Conservation (phyloP, 2,113 vertebrate genomes). For the Pollimyrus isidori region DNA sequence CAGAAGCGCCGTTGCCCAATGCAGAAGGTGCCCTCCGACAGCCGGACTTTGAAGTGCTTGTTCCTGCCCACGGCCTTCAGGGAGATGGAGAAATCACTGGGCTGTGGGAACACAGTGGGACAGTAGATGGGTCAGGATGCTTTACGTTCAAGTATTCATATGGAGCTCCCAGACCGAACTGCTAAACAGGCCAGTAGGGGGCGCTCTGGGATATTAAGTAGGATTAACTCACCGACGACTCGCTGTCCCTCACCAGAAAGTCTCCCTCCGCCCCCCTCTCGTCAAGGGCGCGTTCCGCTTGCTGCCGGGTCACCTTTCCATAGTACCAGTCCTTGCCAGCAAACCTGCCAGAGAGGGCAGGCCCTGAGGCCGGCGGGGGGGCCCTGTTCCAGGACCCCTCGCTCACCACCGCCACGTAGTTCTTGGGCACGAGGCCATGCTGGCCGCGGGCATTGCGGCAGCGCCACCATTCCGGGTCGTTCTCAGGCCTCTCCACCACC, state of each 20-base stretch:
- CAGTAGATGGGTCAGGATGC: neutral
- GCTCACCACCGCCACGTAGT: constrained; percentile 87
- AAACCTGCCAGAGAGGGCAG: constrained; percentile 78
- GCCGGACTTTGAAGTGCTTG: constrained; percentile 98
- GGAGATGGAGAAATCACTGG: constrained; percentile 95
- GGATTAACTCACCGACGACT: constrained; percentile 88
- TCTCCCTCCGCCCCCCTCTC: constrained; percentile 86
- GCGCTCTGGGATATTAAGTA: neutral
- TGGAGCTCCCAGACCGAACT: neutral
- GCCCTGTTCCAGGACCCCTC: constrained; percentile 61
- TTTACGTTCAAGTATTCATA: neutral
- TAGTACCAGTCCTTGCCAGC: constrained; percentile 97
- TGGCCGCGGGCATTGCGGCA: constrained; percentile 86
- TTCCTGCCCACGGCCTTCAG: constrained; percentile 92
- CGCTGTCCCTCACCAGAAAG: constrained; percentile 95
- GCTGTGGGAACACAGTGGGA: constrained; percentile 57
- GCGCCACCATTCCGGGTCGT: constrained; percentile 97
- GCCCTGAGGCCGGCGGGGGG: constrained; percentile 45
- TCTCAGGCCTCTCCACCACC: constrained; percentile 94
- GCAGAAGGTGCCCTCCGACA: constrained; percentile 79
- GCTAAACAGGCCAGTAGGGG: neutral
- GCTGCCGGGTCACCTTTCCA: constrained; percentile 82
- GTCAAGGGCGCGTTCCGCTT: constrained; percentile 86
- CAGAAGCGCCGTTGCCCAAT: constrained; percentile 91
- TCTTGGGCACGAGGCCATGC: constrained; percentile 93